These are phyloP conservation scores for Oscarella lobularis DNA, from an alignment of 37 sponge, comb jelly and placozoan genomes.

Conservation along the genomic window DNA sequence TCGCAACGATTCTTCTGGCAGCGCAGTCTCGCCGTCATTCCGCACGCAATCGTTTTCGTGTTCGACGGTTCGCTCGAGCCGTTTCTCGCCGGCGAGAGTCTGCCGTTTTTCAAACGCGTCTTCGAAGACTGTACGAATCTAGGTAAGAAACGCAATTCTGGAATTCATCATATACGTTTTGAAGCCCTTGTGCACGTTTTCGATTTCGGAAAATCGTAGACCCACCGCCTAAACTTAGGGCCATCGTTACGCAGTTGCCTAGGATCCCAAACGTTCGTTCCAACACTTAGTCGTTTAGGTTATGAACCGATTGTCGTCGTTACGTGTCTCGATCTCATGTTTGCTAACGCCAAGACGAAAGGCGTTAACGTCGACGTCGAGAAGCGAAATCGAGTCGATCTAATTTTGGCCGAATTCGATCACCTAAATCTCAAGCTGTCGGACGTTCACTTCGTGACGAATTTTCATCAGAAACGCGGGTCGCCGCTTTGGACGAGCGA, in stretches of 20 bases:
- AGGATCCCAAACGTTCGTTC: too few species aligned
- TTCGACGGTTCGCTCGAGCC: slow-evolving; percentile 90
- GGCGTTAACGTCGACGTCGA: slow-evolving; percentile 63
- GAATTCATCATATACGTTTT: background rate
- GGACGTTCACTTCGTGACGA: slow-evolving; percentile 71
- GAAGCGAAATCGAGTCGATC: slow-evolving; percentile 54
- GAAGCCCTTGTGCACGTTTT: background rate
- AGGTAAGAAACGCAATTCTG: slow-evolving; percentile 29
- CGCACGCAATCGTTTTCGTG: slow-evolving; percentile 89
- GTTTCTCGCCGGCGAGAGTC: slow-evolving; percentile 69
- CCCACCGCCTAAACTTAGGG: too few species aligned
- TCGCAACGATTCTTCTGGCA: slow-evolving; percentile 78
- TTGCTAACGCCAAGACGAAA: slow-evolving; percentile 32
- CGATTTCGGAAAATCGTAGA: too few species aligned
- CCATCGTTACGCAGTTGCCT: too few species aligned
- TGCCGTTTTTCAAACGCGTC: slow-evolving; percentile 55
- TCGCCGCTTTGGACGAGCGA: slow-evolving; percentile 49
- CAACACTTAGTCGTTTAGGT: too few species aligned
- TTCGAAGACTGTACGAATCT: slow-evolving; percentile 58
- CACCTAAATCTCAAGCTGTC: slow-evolving; percentile 54
- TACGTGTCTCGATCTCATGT: slow-evolving; percentile 73
- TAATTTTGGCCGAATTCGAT: slow-evolving; percentile 70
- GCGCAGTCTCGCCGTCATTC: slow-evolving; percentile 37
- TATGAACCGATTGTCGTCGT: slow-evolving; percentile 88
- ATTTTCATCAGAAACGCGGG: slow-evolving; percentile 64